Base-by-base conservation (phyloP, 2,113 vertebrate genomes). In the Piaya cayana region DNA sequence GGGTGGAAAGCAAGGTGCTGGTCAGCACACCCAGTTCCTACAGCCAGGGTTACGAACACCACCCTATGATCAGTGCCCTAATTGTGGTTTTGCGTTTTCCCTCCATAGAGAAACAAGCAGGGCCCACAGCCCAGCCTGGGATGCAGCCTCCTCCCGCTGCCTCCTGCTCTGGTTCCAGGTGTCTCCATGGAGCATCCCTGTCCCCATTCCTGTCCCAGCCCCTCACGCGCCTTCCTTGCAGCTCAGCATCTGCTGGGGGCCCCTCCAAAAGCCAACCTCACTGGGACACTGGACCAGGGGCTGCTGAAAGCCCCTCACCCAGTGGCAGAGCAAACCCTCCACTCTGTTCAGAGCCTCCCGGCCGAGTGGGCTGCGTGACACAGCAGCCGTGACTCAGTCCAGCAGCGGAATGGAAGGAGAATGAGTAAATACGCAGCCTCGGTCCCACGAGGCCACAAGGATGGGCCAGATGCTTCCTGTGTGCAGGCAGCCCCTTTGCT, bases 31-130 rank as follows among this genome's bases (percentile, higher is more conserved):
- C 5, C 27, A 29, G 65, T 22, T 62, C 82, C 47, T 70, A 26
- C 2, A 3, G 39, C 49, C 55, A 55, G 60, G 8, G 52, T 22
- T 67, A 58, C 0, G 0, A 84, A 11, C 0, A 0, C 47, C 55
- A 74, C 56, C 17, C 20, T 12, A 1, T 22, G 72, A 60, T 29
- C 29, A 62, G 3, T 12, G 22, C 55, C 45, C 11, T 62, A 67
- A 49, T 0, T 49, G 50, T 29, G 4, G 12, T 69, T n/a, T 52
- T 49, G n/a, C 39, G 50, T 25, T 50, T 71, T 36, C 19, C 10
- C 5, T 65, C 52, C 14, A 11, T 5, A n/a, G 11, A 22, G 45
- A 32, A 89, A 49, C 2, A n/a, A 6, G 6, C 29, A 14, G n/a
- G 25, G 32, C 9, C 64, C 32, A 11, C 9, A 20, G 47, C 47